These are phyloP conservation scores for Solenodon paradoxus DNA, from an alignment of 2,113 vertebrate genomes.

Conservation along the genomic window DNA sequence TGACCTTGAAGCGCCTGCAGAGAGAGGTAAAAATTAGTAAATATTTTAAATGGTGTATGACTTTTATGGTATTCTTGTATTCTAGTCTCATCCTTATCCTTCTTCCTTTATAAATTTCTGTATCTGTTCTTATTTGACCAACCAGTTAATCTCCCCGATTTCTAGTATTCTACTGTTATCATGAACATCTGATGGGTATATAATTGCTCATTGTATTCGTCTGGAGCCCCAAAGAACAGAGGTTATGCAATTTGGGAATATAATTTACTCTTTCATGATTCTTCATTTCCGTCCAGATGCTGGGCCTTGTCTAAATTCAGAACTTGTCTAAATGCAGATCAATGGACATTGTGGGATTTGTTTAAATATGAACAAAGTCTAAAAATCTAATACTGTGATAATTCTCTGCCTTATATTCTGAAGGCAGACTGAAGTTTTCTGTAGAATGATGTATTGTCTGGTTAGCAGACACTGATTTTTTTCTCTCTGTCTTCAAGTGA, in stretches of 20 bases:
- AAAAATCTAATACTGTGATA: neutral
- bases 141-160: slow-evolving; percentile 33
- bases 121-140: slow-evolving; percentile 35
- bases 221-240: neutral
- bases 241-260: slow-evolving; percentile 48
- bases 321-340: slow-evolving; percentile 72
- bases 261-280: slow-evolving; percentile 61
- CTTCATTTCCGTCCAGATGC: slow-evolving; percentile 72
- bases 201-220: slow-evolving; percentile 44
- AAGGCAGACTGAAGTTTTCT: neutral
- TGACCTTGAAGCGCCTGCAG: slow-evolving; percentile 14
- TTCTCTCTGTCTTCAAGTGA: neutral
- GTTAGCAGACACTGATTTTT: neutral
- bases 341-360: slow-evolving; percentile 53
- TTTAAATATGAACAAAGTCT: slow-evolving; percentile 58
- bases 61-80: slow-evolving; percentile 52
- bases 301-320: slow-evolving; percentile 69
- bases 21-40: slow-evolving; percentile 2
- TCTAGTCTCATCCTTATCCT: slow-evolving; percentile 60
- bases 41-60: slow-evolving; percentile 47
- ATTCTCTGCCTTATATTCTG: slow-evolving; percentile 24
- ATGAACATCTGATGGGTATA: slow-evolving; percentile 29
- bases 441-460: neutral
- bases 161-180: neutral
- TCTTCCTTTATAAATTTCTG: slow-evolving; percentile 60